Evolutionary conservation across 2,888 invertebrate genomes (phyloP).

Genomic region (Gryllus longicercus): DNA sequence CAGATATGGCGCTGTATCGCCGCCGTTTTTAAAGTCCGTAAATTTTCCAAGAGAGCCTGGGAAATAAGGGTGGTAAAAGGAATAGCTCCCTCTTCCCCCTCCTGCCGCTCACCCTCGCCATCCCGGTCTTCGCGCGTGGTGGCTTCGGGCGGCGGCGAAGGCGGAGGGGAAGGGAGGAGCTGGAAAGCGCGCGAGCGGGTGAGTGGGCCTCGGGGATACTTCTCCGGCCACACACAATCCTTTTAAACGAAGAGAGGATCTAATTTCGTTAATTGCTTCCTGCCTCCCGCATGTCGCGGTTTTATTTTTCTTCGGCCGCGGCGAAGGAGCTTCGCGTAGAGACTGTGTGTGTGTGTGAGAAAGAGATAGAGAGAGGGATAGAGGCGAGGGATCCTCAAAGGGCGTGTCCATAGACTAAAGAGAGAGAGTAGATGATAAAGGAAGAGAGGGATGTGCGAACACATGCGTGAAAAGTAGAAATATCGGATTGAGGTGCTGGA

Average conservation of each 20-base stretch:
- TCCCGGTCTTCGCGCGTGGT: background rate
- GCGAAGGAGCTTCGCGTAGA: too few relatives aligned
- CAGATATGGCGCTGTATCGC: background rate
- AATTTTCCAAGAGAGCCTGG: background rate
- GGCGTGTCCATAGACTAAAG: too few relatives aligned
- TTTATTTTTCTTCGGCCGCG: background rate
- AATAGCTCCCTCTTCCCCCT: background rate
- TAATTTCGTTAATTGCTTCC: constrained; percentile 34
- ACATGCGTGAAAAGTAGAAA: too few relatives aligned
- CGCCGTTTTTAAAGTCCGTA: constrained; percentile 17
- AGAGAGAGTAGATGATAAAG: too few relatives aligned
- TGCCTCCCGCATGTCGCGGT: background rate
- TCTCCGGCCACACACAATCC: constrained; percentile 27
- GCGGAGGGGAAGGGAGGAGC: background rate
- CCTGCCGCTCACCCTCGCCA: background rate
- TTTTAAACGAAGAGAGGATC: constrained; percentile 34
- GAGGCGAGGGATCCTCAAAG: too few relatives aligned
- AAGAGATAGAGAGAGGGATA: too few relatives aligned
- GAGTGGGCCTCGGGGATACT: background rate
- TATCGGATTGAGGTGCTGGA: too few relatives aligned
- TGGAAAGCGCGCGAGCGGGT: background rate
- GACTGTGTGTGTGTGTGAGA: too few relatives aligned
- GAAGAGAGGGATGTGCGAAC: too few relatives aligned
- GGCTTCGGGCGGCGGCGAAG: background rate
- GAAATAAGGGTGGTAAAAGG: background rate